Conservation (phyloP, 2,888 invertebrate species). For the Cephonodes hylas region DNA sequence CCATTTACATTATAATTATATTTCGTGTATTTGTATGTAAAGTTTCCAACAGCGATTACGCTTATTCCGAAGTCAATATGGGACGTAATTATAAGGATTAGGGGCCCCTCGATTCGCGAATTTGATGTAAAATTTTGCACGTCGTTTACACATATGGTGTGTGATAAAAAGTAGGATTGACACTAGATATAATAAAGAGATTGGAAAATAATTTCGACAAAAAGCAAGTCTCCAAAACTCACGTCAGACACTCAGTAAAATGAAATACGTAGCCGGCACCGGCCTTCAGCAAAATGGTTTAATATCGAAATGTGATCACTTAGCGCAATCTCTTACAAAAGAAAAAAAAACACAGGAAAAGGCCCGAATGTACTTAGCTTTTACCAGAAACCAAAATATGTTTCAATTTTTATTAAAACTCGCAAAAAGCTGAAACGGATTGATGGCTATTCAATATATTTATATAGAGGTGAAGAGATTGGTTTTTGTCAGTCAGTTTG, state of each 20-base stretch:
- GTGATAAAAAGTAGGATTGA: conserved; percentile 55
- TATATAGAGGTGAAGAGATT: conserved; percentile 39
- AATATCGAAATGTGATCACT: conserved; percentile 82
- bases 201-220: conserved; percentile 75
- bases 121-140: neutral
- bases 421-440: conserved; percentile 58
- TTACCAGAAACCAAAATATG: conserved; percentile 73
- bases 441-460: conserved; percentile 56
- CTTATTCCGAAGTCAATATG: conserved; percentile 33
- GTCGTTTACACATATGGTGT: conserved; percentile 15
- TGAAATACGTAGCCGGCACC: conserved; percentile 79
- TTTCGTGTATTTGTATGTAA: conserved; percentile 1
- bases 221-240: conserved; percentile 77
- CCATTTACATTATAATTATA: conserved; percentile 25
- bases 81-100: conserved; percentile 28
- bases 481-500: conserved; percentile 27
- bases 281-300: conserved; percentile 79
- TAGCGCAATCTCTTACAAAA: conserved; percentile 80
- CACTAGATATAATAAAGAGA: conserved; percentile 69
- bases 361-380: conserved; percentile 70
- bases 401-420: conserved; percentile 69
- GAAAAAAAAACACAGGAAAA: conserved; percentile 70
- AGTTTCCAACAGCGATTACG: conserved; percentile 28
- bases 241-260: conserved; percentile 80
- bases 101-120: neutral